phyloP scores from a whole-genome alignment of 2,888 invertebrate genomes.

The Andrena hattorfiana region DNA sequence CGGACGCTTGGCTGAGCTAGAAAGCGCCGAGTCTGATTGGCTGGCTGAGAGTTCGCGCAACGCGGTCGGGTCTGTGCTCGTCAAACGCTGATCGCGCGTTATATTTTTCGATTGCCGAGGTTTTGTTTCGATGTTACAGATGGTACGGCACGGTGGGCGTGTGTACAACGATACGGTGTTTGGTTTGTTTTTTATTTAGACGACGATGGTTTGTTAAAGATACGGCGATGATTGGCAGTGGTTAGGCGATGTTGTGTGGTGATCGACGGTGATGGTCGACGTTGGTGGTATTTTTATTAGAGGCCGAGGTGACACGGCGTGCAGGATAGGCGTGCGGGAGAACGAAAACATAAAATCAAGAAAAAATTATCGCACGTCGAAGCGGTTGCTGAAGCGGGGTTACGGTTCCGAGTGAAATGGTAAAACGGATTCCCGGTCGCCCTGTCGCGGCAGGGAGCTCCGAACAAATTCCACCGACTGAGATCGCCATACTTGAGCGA shows the following conservation, averaged over 20 bases:
- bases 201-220: conserved; percentile 53
- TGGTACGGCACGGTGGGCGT: conserved; percentile 4
- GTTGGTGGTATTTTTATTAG: conserved; percentile 52
- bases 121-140: conserved; percentile 25
- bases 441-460: background rate
- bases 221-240: conserved; percentile 57
- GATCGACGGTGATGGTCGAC: conserved; percentile 44
- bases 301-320: conserved; percentile 57
- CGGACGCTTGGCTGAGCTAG: conserved; percentile 80
- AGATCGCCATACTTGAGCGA: background rate
- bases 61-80: conserved; percentile 38
- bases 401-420: background rate
- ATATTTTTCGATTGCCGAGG: conserved; percentile 7
- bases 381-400: conserved; percentile 47
- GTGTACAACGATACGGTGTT: conserved; percentile 5
- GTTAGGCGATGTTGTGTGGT: conserved; percentile 51
- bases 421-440: conserved; percentile 5
- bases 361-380: conserved; percentile 57
- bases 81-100: conserved; percentile 53
- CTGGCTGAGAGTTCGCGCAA: conserved; percentile 70
- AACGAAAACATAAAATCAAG: conserved; percentile 73
- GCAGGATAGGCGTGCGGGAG: conserved; percentile 65
- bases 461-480: background rate
- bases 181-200: conserved; percentile 17
- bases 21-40: conserved; percentile 83